phyloP scores from a whole-genome alignment of 1,140 invertebrate genomes.

The Leptinotarsa defecta region DNA sequence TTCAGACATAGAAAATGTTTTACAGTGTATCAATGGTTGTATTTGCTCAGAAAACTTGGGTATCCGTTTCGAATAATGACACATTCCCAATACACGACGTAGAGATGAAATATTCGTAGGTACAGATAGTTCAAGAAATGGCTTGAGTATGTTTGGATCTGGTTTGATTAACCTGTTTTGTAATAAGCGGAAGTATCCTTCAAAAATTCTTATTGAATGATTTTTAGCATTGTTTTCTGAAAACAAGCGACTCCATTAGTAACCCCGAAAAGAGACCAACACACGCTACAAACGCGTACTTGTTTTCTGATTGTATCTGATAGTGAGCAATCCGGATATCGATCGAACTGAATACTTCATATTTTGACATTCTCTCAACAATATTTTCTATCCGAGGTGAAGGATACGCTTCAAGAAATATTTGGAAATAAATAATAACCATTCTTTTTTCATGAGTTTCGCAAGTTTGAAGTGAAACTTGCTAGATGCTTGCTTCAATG shows the following conservation, averaged over 20 bases:
- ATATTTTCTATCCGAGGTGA: background rate
- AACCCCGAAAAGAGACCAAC: no score
- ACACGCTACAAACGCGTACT: background rate
- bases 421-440: background rate
- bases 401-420: background rate
- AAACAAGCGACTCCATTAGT: no score
- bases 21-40: no score
- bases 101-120: no score
- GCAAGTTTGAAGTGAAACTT: background rate
- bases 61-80: no score
- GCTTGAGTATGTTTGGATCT: no score
- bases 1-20: no score
- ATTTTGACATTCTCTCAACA: background rate
- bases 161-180: no score
- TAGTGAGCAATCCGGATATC: background rate
- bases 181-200: background rate
- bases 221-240: background rate
- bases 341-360: background rate
- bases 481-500: background rate
- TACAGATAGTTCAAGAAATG: no score
- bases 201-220: background rate
- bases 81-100: no score
- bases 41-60: no score
- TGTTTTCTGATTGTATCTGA: background rate
- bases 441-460: background rate